These are phyloP conservation scores for Tricholaema leucomelas DNA, from an alignment of 2,113 vertebrate species.

Conservation along the genomic window DNA sequence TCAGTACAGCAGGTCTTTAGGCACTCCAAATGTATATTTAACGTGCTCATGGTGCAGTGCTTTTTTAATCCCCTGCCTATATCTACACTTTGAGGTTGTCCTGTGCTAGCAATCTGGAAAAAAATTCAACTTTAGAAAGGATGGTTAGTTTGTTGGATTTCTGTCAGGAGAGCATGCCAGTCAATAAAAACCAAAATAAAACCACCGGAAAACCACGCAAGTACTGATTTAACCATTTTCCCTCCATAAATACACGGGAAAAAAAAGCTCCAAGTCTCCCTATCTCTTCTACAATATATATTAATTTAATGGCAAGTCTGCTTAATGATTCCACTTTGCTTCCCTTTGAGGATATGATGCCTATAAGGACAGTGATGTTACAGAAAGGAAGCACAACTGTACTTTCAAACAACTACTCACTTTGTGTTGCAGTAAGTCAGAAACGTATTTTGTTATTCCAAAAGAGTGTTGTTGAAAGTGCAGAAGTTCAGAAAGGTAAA, in stretches of 20 bases:
- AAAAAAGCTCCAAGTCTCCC: not conserved
- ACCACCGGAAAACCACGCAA: not conserved
- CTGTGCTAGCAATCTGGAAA: slow-evolving; percentile 15
- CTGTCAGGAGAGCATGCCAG: slow-evolving; percentile 40
- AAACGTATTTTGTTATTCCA: not conserved
- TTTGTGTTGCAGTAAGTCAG: not conserved
- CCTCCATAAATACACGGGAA: not conserved
- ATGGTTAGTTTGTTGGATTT: slow-evolving; percentile 36
- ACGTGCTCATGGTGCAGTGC: not conserved
- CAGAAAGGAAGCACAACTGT: not conserved
- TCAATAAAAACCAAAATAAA: not conserved
- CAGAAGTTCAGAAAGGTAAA: not conserved
- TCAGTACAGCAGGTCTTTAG: slow-evolving; percentile 46
- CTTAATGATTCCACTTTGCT: not conserved
- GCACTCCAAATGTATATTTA: slow-evolving; percentile 6
- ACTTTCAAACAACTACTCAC: not conserved
- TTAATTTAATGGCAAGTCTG: not conserved
- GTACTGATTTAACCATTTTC: not conserved
- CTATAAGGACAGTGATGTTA: not conserved
- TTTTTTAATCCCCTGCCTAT: not conserved
- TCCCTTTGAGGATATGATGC: slow-evolving; percentile 9
- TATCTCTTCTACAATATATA: not conserved
- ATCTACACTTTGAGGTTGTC: not conserved
- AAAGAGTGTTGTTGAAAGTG: not conserved
- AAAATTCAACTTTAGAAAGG: slow-evolving; percentile 10